Percentiles rank a stretch among this genome's conserved stretches.
Evolutionary conservation across 2,888 invertebrate species (phyloP).

Genomic region (Apeira syringaria): DNA sequence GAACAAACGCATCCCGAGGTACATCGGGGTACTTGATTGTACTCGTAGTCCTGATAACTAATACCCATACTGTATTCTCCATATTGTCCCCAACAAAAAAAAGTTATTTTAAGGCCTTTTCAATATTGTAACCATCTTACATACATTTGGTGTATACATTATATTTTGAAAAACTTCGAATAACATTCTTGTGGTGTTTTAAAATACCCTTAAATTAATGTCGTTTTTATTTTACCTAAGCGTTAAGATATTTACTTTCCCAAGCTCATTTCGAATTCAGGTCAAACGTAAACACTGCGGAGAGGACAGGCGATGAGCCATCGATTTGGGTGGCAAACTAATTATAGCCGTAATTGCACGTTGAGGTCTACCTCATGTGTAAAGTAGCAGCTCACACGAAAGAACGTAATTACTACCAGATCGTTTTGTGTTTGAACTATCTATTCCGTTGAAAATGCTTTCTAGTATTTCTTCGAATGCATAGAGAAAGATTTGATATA

Average conservation of each 20-base stretch:
- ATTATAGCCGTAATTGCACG: conserved; percentile 17
- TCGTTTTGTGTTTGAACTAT: conserved; percentile 9
- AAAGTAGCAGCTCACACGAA: conserved; percentile 6
- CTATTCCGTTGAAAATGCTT: conserved; percentile 8
- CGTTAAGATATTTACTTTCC: background rate
- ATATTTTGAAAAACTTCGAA: no score
- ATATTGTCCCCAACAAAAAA: no score
- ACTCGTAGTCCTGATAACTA: no score
- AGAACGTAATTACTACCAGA: conserved; percentile 1
- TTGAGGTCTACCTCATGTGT: conserved; percentile 1
- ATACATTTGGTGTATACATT: no score
- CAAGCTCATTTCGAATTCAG: background rate
- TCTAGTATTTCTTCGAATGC: background rate
- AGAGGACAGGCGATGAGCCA: conserved; percentile 3
- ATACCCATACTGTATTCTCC: no score
- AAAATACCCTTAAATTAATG: no score
- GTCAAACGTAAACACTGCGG: conserved; percentile 24
- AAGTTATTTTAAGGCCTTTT: no score
- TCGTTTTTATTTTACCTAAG: no score
- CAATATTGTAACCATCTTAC: no score
- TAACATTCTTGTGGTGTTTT: no score
- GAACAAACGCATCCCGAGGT: no score
- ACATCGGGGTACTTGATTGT: no score
- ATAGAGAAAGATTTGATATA: background rate
- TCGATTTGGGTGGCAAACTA: conserved; percentile 20